Percentiles rank a stretch among this genome's conserved stretches.
phyloP scores from a whole-genome alignment of 2,797 vertebrate species.

The Buceros bicornis region DNA sequence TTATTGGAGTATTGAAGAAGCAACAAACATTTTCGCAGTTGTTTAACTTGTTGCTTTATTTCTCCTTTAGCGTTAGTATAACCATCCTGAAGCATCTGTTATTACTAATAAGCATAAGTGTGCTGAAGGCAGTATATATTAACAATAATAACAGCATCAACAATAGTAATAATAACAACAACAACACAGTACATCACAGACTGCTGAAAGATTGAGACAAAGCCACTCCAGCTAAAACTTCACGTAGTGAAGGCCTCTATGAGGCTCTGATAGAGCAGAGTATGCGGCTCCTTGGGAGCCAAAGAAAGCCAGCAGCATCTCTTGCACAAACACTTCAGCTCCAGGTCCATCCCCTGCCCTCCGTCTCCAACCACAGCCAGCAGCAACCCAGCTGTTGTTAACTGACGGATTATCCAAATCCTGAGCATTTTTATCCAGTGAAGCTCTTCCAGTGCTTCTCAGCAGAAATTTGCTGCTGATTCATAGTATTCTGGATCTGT shows the following conservation, averaged over 20 bases:
- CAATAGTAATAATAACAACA: neutral
- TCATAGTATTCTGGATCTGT: neutral
- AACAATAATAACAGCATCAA: neutral
- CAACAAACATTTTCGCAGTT: constrained; percentile 5
- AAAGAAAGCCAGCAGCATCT: neutral
- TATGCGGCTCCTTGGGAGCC: neutral
- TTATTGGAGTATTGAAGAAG: constrained; percentile 28
- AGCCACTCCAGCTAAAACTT: neutral
- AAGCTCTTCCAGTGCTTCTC: neutral
- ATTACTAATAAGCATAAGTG: neutral
- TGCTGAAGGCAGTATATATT: neutral
- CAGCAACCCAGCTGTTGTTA: neutral
- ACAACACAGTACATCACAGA: neutral
- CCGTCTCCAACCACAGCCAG: neutral
- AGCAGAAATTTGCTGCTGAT: neutral
- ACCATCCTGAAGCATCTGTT: neutral
- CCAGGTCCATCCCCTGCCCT: neutral
- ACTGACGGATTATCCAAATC: neutral
- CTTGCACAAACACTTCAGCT: neutral
- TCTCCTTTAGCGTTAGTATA: neutral
- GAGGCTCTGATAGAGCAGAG: neutral
- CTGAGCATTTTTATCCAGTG: neutral
- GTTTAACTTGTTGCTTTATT: constrained; percentile 27
- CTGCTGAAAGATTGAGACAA: neutral
- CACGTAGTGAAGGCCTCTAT: neutral